A percentile compares a stretch with the other conserved stretches of the same genome.
Conservation (phyloP, 2,797 vertebrate genomes). For the Leptodactylus fallax region DNA sequence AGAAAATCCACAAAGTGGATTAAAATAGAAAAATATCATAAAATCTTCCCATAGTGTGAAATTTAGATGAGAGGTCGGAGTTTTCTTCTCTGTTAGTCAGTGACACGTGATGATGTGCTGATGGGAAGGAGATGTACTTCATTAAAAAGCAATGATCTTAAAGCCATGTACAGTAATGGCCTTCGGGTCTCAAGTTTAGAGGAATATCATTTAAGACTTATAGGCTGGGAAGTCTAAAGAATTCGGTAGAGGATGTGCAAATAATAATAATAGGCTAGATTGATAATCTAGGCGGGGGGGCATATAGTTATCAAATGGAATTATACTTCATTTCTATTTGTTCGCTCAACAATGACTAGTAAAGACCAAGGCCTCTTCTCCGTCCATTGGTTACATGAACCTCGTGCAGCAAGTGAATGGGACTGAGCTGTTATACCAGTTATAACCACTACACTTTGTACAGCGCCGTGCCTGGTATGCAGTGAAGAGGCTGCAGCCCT, state of each 20-base stretch:
- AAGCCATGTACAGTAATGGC: neutral
- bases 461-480: no score
- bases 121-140: slow-evolving; percentile 6
- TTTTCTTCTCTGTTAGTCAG: neutral
- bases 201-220: no score
- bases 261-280: neutral
- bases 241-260: neutral
- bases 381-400: no score
- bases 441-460: no score
- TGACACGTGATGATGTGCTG: neutral
- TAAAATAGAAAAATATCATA: neutral
- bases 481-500: no score
- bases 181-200: neutral
- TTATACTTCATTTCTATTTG: neutral
- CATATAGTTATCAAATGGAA: neutral
- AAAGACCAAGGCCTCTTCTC: no score
- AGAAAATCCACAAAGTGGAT: neutral
- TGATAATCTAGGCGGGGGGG: neutral
- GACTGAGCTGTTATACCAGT: no score
- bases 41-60: neutral
- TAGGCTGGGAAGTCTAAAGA: neutral
- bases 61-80: neutral
- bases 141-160: slow-evolving; percentile 22
- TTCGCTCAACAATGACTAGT: neutral
- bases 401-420: no score